Conservation (phyloP, 2,113 vertebrate genomes). For the Strigops habroptila region DNA sequence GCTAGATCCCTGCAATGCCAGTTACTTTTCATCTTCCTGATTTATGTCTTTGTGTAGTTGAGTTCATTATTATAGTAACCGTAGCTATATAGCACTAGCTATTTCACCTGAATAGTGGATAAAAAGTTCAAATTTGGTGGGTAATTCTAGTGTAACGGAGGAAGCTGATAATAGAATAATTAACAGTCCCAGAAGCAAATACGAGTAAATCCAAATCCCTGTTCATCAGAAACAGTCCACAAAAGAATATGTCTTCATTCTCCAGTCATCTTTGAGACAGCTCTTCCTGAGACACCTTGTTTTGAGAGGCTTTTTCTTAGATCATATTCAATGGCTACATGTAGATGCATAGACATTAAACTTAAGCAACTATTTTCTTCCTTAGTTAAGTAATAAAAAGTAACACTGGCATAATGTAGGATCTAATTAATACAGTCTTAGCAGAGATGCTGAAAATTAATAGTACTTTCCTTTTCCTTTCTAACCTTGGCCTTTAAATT, state of each 20-base stretch:
- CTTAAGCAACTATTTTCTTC: not conserved
- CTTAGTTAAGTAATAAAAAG: not conserved
- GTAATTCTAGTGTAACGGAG: not conserved
- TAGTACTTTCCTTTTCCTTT: conserved; percentile 16
- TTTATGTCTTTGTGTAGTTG: not conserved
- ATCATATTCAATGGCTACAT: not conserved
- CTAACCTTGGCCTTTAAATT: conserved; percentile 37
- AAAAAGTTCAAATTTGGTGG: not conserved
- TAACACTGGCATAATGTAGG: not conserved
- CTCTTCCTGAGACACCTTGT: not conserved
- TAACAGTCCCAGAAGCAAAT: not conserved
- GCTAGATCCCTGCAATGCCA: not conserved
- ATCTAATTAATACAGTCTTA: conserved; percentile 38
- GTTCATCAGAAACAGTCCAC: not conserved
- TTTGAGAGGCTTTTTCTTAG: not conserved
- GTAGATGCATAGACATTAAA: not conserved
- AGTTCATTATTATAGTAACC: not conserved
- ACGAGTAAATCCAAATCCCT: not conserved
- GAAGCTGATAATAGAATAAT: not conserved
- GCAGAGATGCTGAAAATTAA: not conserved
- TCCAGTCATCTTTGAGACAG: not conserved
- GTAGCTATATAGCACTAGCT: not conserved
- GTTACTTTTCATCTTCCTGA: not conserved
- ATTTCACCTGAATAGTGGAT: not conserved
- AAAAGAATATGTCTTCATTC: not conserved